Evolutionary conservation across 2,797 vertebrate species (phyloP), one percentile per base, ranked within the genome.

Genomic region (Menidia menidia): DNA sequence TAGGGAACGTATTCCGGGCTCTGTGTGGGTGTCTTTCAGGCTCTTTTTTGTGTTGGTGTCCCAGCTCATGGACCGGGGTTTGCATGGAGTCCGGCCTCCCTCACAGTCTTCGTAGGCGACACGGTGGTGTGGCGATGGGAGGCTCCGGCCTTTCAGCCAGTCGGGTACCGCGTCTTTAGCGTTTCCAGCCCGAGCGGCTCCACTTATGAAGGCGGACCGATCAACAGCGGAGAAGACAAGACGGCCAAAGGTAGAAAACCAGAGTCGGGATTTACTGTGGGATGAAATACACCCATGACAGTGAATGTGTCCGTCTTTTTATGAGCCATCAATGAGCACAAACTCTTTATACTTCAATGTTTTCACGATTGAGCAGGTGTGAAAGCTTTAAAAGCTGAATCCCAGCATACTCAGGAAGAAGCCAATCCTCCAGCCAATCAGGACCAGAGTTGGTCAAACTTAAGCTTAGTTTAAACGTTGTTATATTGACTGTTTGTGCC

Each of bases 121-220:
- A 81, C 80, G 0, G 95, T 96, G 2, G 59, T 12, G 2, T 97
- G 96, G 96, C 77, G 31, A 0, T 97, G 96, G 96, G 75, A 88
- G 51, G 77, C 94, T 0, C 93, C 90, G 1, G 61, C 81, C 3
- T 93, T 93, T 48, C 71, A 56, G 58, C 75, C 32, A 0, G 60
- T 93, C 9, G 85, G 85, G 16, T 96, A 94, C 68, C 67, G 87
- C 13, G 93, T 96, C 55, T 95, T 94, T 71, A 95, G 95, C 33
- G 94, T 96, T 15, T 85, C 94, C 71, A 93, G 56, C 55, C 94
- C 95, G 1, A 89, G 93, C 73, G 91, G 89, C 53, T 82, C 80
- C 54, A 73, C 42, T 15, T 92, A 93, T 11, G 88, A 95, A 4
- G 93, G 91, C 0, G 88, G 86, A n/a, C 64, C 89, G 0, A 93